These are phyloP conservation scores for Anableps anableps DNA, from an alignment of 2,797 vertebrate species.

Conservation along the genomic window DNA sequence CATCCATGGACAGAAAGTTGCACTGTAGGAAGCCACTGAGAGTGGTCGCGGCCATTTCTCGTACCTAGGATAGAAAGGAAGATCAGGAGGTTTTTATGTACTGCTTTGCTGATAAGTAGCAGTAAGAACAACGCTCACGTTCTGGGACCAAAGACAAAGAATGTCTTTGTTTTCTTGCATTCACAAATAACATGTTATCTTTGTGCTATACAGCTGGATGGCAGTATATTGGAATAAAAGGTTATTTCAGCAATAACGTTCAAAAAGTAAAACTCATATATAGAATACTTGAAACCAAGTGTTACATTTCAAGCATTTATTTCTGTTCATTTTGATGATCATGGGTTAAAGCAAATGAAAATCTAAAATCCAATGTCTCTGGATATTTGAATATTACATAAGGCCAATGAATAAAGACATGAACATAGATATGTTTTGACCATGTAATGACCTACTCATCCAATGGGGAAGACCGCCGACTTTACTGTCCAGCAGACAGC, in stretches of 20 bases:
- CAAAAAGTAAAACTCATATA: background rate
- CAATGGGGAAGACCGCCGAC: background rate
- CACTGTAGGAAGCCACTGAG: slow-evolving; percentile 96
- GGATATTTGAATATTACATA: background rate
- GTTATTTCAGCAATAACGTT: background rate
- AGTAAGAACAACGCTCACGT: slow-evolving; percentile 7
- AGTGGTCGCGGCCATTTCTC: slow-evolving; percentile 97
- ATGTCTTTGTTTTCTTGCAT: background rate
- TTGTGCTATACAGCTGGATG: background rate
- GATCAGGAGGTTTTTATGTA: background rate
- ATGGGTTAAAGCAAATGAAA: background rate
- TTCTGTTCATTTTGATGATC: background rate
- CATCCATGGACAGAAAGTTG: slow-evolving; percentile 93
- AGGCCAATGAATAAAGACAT: background rate
- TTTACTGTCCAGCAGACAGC: background rate
- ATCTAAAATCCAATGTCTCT: background rate
- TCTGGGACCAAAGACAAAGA: background rate
- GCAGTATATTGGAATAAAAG: background rate
- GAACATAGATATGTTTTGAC: background rate
- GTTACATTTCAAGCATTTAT: background rate
- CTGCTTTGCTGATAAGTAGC: background rate
- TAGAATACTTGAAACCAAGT: background rate
- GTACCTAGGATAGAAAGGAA: slow-evolving; percentile 80
- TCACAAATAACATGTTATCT: background rate
- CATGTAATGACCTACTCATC: background rate